These are phyloP conservation scores for Eupithecia subumbrata DNA, from an alignment of 2,888 invertebrate genomes.

Conservation along the genomic window DNA sequence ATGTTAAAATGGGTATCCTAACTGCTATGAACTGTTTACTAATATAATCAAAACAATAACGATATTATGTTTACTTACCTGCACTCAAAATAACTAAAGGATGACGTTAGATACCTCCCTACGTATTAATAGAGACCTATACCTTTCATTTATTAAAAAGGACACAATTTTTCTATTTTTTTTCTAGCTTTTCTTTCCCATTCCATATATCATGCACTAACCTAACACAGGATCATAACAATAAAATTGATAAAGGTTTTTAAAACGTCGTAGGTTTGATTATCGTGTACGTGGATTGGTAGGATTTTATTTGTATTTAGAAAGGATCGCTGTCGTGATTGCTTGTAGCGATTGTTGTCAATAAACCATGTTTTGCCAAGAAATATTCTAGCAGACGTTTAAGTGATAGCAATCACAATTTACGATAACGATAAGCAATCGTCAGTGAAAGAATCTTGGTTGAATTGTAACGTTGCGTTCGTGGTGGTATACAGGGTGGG, in stretches of 20 bases:
- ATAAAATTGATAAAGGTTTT: background rate
- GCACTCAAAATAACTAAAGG: background rate
- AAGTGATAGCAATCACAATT: background rate
- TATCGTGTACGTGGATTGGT: background rate
- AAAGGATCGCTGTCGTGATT: background rate
- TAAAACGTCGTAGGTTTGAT: background rate
- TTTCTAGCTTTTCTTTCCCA: background rate
- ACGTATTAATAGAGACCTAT: background rate
- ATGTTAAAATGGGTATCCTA: background rate
- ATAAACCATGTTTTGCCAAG: background rate
- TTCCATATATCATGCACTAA: background rate
- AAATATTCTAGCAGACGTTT: background rate
- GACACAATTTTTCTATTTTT: background rate
- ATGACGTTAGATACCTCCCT: background rate
- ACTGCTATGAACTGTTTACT: background rate
- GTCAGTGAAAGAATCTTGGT: background rate
- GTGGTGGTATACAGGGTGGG: conserved; percentile 86
- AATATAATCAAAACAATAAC: background rate
- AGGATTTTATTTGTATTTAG: background rate
- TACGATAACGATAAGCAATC: background rate
- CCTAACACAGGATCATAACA: background rate
- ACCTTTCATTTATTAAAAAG: background rate
- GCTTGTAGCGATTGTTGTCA: background rate
- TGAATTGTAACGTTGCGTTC: conserved; percentile 15
- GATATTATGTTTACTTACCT: background rate